These are phyloP conservation scores for Macrotrachela quadricornifera DNA, from an alignment of 1,140 invertebrate species.

Conservation along the genomic window DNA sequence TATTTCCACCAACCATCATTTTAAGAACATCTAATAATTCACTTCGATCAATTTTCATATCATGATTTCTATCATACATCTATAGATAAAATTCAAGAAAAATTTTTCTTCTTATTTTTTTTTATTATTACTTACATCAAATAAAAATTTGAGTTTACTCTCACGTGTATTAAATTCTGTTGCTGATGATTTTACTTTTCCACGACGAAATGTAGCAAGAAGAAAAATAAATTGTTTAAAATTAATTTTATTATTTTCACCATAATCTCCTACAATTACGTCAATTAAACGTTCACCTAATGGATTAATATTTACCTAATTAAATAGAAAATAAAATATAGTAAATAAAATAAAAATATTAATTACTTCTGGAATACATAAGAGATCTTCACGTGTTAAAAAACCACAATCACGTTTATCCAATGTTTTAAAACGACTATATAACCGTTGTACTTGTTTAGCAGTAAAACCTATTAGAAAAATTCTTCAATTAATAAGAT, in stretches of 20 bases:
- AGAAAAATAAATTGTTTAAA: constrained; percentile 94
- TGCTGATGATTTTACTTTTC: not conserved
- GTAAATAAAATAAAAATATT: too few relatives aligned
- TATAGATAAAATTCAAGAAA: too few relatives aligned
- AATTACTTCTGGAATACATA: constrained; percentile 69
- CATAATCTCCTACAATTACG: constrained; percentile 10
- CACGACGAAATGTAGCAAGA: constrained; percentile 71
- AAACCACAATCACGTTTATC: constrained; percentile 74
- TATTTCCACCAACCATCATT: constrained; percentile 8
- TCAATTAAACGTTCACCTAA: constrained; percentile 72
- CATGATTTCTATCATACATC: constrained; percentile 7
- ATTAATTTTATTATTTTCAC: constrained; percentile 66
- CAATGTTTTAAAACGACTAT: constrained; percentile 83
- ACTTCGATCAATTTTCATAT: not conserved
- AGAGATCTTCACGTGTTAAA: constrained; percentile 67
- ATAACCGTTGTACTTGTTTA: constrained; percentile 88
- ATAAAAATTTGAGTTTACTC: not conserved
- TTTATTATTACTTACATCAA: not conserved
- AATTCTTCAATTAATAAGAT: too few relatives aligned
- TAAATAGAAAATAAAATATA: too few relatives aligned
- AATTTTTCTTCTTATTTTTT: too few relatives aligned
- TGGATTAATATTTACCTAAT: constrained; percentile 62
- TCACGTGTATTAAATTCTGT: constrained; percentile 24
- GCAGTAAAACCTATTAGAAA: constrained; percentile 50
- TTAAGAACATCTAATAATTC: constrained; percentile 6